Conservation (phyloP, 2,797 vertebrate genomes). For the Schizothorax lantsangensis region DNA sequence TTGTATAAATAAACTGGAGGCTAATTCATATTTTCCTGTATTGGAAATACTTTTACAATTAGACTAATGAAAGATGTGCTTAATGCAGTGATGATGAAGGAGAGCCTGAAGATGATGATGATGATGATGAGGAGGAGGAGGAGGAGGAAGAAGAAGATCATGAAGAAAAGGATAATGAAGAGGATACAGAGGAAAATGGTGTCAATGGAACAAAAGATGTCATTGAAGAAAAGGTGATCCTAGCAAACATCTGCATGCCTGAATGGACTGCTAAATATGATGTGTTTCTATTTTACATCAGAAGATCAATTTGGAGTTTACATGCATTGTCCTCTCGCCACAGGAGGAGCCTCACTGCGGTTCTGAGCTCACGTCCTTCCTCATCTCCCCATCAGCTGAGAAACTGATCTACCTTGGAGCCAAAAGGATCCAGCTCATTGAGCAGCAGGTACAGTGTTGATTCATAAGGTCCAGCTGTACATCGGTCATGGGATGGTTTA, state of each 20-base stretch:
- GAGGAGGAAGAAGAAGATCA: constrained; percentile 73
- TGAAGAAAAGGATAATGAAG: constrained; percentile 67
- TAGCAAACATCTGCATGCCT: constrained; percentile 47
- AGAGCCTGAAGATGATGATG: constrained; percentile 67
- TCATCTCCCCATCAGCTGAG: constrained; percentile 87
- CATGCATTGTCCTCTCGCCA: background rate
- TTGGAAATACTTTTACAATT: background rate
- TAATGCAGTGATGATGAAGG: constrained; percentile 87
- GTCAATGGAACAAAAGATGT: constrained; percentile 67
- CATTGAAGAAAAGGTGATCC: constrained; percentile 66
- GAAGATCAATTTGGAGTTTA: background rate
- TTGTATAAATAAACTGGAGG: background rate
- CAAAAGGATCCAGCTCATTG: constrained; percentile 80
- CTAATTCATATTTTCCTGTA: background rate
- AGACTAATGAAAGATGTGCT: background rate
- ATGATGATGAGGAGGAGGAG: constrained; percentile 62
- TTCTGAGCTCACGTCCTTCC: constrained; percentile 83
- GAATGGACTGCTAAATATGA: background rate
- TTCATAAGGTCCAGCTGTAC: background rate
- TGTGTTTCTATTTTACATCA: background rate
- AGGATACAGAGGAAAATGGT: constrained; percentile 73
- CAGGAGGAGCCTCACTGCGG: constrained; percentile 71
- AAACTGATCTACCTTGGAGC: constrained; percentile 87
- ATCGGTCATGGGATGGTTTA: background rate
- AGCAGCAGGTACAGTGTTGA: constrained; percentile 80